Base-by-base conservation (phyloP, 2,113 vertebrate species). In the Paratilapia polleni region DNA sequence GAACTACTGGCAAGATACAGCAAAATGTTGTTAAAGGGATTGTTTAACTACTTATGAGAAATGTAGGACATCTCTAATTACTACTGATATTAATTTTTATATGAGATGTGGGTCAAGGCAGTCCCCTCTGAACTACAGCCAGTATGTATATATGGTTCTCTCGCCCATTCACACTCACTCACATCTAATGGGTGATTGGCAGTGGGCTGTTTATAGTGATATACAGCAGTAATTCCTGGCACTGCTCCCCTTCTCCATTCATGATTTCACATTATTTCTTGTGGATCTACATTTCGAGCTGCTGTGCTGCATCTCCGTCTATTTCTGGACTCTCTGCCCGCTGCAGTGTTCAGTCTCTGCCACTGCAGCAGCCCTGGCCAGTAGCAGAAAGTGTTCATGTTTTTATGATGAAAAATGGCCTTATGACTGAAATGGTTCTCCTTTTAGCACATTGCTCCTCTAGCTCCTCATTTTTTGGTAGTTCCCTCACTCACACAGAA, bases 281-380 rank as follows among this genome's bases (percentile, higher is more conserved):
- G 11, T 24, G 8, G 17, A 11, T 78, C 43, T 28, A 20, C 20
- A 52, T 22, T 63, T 24, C 52, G 43, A 81, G 49, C 47, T 2
- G 11, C 75, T 26, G 62, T 43, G 28, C 89, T 66, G 87, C 58
- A 34, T 79, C 74, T 63, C 15, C 60, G 19, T 77, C 60, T 88
- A 78, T 90, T 82, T 77, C 78, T 88, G 87, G 58, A 66, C 61
- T 41, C 58, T 77, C 6, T n/a, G 36, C 7, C 54, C 26, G 59
- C 89, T 88, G 91, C 91, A 90, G 89, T 60, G 66, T 68, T 89
- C 59, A 11, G 49, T 73, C 85, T 84, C 66, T 84, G 68, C 63
- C 88, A 81, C 91, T 94, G 94, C 94, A 93, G 91, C 88, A 90
- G 22, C 84, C 38, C 2, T 24, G 75, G 83, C 41, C 31, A 3